Conservation (phyloP, 2,888 invertebrate species). For the Darwinula stevensoni region DNA sequence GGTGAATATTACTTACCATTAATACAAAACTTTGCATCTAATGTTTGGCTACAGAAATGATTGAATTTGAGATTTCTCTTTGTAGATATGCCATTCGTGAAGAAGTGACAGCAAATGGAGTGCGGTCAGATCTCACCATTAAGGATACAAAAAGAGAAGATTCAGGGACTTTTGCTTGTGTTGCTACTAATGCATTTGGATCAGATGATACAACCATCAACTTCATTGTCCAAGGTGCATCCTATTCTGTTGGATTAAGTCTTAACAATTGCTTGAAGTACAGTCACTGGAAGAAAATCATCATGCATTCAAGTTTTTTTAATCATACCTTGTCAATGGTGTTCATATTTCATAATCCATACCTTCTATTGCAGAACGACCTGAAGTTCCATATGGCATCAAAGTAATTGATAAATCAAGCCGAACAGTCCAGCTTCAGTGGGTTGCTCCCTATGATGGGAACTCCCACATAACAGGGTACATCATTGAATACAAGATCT, state of each 20-base stretch:
- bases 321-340: no score
- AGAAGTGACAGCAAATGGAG: conserved; percentile 59
- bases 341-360: not conserved
- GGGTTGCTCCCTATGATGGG: conserved; percentile 74
- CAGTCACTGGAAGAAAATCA: no score
- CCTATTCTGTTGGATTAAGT: not conserved
- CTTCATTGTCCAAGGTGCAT: conserved; percentile 59
- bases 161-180: conserved; percentile 64
- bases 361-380: conserved; percentile 27
- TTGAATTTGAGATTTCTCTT: conserved; percentile 1
- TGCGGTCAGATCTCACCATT: conserved; percentile 60
- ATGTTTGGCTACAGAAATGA: not conserved
- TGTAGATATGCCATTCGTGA: conserved; percentile 25
- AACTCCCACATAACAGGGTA: conserved; percentile 67
- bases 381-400: conserved; percentile 61
- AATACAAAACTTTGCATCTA: not conserved
- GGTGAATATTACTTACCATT: conserved; percentile 14
- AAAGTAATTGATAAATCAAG: conserved; percentile 71
- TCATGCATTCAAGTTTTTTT: no score
- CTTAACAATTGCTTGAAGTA: not conserved
- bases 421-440: conserved; percentile 59
- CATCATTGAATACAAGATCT: conserved; percentile 62
- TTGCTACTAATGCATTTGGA: conserved; percentile 74
- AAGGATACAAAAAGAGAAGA: conserved; percentile 63
- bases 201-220: conserved; percentile 85